Evolutionary conservation across 2,797 vertebrate genomes (phyloP).

Genomic region (Poeciliopsis paucimaculata): DNA sequence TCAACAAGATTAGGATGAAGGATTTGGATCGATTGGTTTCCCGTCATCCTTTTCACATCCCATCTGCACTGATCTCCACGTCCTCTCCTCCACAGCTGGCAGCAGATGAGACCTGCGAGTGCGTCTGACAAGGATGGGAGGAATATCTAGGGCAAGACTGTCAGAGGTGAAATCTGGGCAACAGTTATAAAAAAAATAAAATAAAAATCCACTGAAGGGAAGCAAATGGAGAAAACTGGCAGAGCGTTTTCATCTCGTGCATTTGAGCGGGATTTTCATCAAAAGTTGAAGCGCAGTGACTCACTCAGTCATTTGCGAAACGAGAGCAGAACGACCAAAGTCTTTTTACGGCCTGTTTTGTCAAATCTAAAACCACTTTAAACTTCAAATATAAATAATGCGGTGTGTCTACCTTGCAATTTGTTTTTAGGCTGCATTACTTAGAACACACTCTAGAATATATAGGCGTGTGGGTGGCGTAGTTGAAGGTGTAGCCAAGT

Average conservation of each 20-base stretch:
- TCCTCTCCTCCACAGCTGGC: slow-evolving; percentile 71
- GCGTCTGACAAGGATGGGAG: slow-evolving; percentile 59
- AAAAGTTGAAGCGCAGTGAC: slow-evolving; percentile 31
- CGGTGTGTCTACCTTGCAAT: slow-evolving; percentile 35
- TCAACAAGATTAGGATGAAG: slow-evolving; percentile 70
- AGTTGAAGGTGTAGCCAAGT: slow-evolving; percentile 53
- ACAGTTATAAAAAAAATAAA: neutral
- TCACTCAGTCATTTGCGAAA: slow-evolving; percentile 37
- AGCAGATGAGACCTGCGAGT: slow-evolving; percentile 49
- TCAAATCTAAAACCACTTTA: slow-evolving; percentile 23
- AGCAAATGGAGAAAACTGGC: slow-evolving; percentile 26
- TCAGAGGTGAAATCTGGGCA: slow-evolving; percentile 58
- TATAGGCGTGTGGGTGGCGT: slow-evolving; percentile 48
- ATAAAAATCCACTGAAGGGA: slow-evolving; percentile 9
- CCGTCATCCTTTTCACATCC: slow-evolving; percentile 72
- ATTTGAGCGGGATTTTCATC: neutral
- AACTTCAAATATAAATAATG: slow-evolving; percentile 43
- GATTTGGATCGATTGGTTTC: slow-evolving; percentile 62
- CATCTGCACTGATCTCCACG: slow-evolving; percentile 63
- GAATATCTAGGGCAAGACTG: slow-evolving; percentile 67
- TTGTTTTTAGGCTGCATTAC: slow-evolving; percentile 28
- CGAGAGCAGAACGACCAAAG: slow-evolving; percentile 32
- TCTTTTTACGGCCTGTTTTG: slow-evolving; percentile 43
- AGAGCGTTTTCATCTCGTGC: slow-evolving; percentile 12
- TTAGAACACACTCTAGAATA: slow-evolving; percentile 42